phyloP scores from a whole-genome alignment of 2,113 vertebrate genomes.

The Callithrix jacchus region DNA sequence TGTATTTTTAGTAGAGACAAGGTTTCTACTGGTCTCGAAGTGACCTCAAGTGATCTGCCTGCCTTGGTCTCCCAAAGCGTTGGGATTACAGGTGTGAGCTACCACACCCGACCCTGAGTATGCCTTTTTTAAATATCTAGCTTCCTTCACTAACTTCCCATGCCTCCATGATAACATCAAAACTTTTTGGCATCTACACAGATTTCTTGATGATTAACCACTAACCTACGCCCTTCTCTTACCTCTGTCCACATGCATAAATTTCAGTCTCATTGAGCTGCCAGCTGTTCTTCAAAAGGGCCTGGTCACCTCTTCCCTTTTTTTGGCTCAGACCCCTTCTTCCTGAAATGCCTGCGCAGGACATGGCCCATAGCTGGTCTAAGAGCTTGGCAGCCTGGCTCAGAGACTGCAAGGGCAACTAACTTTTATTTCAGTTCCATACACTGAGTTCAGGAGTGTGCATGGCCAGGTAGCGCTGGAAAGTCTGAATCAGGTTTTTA shows the following conservation, averaged over 20 bases:
- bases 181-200: background rate
- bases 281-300: background rate
- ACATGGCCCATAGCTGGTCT: background rate
- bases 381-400: background rate
- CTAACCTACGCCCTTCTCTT: background rate
- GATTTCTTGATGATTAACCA: background rate
- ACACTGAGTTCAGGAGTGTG: background rate
- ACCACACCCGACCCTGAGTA: fast-evolving
- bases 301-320: background rate
- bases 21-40: too few relatives aligned
- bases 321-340: background rate
- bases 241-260: background rate
- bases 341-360: background rate
- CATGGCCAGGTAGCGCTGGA: background rate
- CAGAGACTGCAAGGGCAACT: background rate
- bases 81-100: background rate
- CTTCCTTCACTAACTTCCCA: background rate
- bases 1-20: too few relatives aligned
- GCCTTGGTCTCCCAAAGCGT: too few relatives aligned
- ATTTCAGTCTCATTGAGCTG: background rate
- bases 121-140: background rate
- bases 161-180: background rate
- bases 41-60: too few relatives aligned
- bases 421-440: background rate
- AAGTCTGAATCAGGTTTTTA: background rate